These are phyloP conservation scores for Patella pellucida DNA, from an alignment of 2,888 invertebrate species.

Conservation along the genomic window DNA sequence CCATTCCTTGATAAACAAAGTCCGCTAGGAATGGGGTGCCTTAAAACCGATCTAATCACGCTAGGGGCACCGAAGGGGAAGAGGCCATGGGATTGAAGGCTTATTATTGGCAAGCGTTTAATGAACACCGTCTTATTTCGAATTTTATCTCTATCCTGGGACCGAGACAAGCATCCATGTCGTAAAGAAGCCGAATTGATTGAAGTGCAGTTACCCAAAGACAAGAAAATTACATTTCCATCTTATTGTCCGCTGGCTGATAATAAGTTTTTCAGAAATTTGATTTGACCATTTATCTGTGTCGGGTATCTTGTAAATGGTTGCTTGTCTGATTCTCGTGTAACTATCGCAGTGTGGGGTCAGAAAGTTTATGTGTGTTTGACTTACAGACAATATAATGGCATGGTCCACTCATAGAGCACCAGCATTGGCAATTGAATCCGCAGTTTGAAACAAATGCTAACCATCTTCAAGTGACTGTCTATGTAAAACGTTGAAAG, in stretches of 20 bases:
- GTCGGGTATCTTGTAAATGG: not conserved
- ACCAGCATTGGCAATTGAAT: too few relatives aligned
- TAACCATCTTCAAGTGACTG: too few relatives aligned
- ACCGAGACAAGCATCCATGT: not conserved
- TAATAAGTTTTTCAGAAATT: not conserved
- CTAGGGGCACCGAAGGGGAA: conserved; percentile 11
- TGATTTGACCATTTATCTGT: conserved; percentile 2
- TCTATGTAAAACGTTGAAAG: too few relatives aligned
- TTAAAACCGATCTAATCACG: conserved; percentile 9
- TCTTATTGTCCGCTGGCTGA: conserved; percentile 8
- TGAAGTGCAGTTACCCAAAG: conserved; percentile 5
- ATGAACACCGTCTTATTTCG: not conserved
- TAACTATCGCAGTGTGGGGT: too few relatives aligned
- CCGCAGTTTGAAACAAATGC: too few relatives aligned
- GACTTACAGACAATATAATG: too few relatives aligned
- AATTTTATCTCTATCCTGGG: conserved; percentile 3
- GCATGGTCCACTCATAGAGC: too few relatives aligned
- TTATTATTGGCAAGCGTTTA: conserved; percentile 10
- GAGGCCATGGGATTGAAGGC: conserved; percentile 9
- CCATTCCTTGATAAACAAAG: conserved; percentile 9
- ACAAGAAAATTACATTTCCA: conserved; percentile 12
- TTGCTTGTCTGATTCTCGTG: too few relatives aligned
- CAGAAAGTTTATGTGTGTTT: too few relatives aligned
- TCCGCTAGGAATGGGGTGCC: conserved; percentile 1
- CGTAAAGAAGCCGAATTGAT: conserved; percentile 9